phyloP scores from a whole-genome alignment of 2,113 vertebrate species.

The Megaceryle torquata region DNA sequence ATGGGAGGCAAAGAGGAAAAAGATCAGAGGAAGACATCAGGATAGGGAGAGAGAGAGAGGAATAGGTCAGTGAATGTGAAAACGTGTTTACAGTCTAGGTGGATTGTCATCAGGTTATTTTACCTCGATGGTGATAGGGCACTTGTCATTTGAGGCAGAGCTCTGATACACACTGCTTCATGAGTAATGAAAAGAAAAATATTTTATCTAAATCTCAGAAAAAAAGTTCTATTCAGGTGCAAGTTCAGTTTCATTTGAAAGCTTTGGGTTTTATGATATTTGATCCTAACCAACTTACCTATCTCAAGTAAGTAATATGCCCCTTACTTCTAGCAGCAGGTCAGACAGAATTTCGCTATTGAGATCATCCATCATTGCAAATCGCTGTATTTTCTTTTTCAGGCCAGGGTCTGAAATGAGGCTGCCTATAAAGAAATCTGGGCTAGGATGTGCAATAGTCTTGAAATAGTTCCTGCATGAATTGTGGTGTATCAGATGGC shows the following conservation, averaged over 20 bases:
- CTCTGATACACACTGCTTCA: not conserved
- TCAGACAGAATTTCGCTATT: not conserved
- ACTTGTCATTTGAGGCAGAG: not conserved
- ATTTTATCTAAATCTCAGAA: not conserved
- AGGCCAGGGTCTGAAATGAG: not conserved
- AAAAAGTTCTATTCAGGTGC: not conserved
- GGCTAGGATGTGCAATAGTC: not conserved
- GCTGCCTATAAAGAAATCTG: constrained; percentile 4
- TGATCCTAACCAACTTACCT: not conserved
- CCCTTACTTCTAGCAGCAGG: not conserved
- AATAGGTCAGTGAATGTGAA: not conserved
- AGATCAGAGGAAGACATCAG: not conserved
- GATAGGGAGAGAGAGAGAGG: not conserved
- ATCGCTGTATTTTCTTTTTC: not conserved
- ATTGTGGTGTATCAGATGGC: not conserved
- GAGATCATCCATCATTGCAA: constrained; percentile 23
- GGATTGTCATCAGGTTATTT: not conserved
- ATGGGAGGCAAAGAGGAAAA: not conserved
- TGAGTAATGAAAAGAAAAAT: not conserved
- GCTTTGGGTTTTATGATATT: not conserved
- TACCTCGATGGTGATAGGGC: not conserved
- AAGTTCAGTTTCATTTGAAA: not conserved
- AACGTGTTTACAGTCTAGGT: not conserved
- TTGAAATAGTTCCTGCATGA: not conserved
- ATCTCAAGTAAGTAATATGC: not conserved